Evolutionary conservation across 2,797 vertebrate species (phyloP).

Genomic region (Luscinia luscinia): DNA sequence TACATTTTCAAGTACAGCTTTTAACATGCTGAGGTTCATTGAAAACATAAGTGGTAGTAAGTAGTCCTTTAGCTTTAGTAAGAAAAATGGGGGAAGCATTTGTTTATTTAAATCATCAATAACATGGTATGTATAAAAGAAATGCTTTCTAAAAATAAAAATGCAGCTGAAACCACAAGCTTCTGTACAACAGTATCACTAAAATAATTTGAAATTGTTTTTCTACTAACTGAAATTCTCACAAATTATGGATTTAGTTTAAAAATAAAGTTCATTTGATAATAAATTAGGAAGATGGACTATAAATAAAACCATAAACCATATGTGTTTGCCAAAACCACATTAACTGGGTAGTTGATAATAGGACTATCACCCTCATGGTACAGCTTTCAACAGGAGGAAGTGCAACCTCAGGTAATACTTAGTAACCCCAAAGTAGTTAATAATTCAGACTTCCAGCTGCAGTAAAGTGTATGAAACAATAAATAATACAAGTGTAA

Average conservation of each 20-base stretch:
- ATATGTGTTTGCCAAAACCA: neutral
- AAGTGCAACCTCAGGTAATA: neutral
- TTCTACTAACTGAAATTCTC: neutral
- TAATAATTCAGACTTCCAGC: neutral
- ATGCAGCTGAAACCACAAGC: neutral
- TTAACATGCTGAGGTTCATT: neutral
- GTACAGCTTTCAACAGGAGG: neutral
- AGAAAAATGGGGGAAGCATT: neutral
- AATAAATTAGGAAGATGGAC: neutral
- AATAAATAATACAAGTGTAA: neutral
- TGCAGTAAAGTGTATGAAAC: neutral
- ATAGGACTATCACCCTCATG: neutral
- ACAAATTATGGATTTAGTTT: neutral
- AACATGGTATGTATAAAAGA: neutral
- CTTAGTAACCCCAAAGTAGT: neutral
- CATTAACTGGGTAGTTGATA: neutral
- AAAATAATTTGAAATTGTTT: neutral
- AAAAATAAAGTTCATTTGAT: neutral
- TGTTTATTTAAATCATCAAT: neutral
- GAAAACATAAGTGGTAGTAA: neutral
- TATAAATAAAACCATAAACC: neutral
- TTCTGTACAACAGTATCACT: neutral
- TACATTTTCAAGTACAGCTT: slow-evolving; percentile 3
- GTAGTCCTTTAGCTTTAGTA: neutral
- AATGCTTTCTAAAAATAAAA: neutral